Evolutionary conservation across 2,888 invertebrate genomes (phyloP), one percentile per base, ranked within the genome.

Genomic region (Salpingus planirostris): DNA sequence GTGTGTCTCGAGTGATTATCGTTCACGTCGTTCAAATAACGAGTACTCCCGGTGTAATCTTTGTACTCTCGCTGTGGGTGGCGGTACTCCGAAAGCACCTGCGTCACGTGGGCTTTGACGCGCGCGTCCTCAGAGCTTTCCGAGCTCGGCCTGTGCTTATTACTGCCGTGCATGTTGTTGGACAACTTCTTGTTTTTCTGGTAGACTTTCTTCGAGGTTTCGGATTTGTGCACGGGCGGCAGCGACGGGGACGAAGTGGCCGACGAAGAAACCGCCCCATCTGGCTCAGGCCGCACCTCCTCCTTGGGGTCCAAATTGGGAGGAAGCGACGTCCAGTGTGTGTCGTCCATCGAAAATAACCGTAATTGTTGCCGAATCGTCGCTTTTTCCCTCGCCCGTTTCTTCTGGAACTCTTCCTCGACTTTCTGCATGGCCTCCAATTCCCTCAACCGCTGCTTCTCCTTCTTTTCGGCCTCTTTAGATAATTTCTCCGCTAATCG

Each of bases 351-450:
- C 29, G 76, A 78, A 51, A 79, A 81, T 12, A 85, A 65, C 24
- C 83, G 64, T 43, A 86, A 62, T 57, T 86, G 86, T 46, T 86
- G 82, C 14, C 84, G 66, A 40, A 86, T 83, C 43, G 66, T 77
- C 1, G 80, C 81, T 58, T 82, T 83, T 62, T 83, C 82, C 41
- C 58, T 68, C 21, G 85, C 86, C 24, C 89, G 70, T 62, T 89
- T 88, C 42, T 78, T 71, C 59, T 88, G 87, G 61, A 89, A 89
- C 60, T 89, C 88, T 57, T 88, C 87, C 56, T 88, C 87, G 2
- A 88, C 88, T 55, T 80, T 75, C 50, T 80, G 74, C 81, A 89
- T 85, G 42, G 82, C 84, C 62, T 87, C 85, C 51, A 85, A 68
- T 60, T 88, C 87, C 38, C 78, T 74, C 33, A 78, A 68, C 30